These are phyloP conservation scores for Cosmia trapezina DNA, from an alignment of 2,888 invertebrate genomes.

Conservation along the genomic window DNA sequence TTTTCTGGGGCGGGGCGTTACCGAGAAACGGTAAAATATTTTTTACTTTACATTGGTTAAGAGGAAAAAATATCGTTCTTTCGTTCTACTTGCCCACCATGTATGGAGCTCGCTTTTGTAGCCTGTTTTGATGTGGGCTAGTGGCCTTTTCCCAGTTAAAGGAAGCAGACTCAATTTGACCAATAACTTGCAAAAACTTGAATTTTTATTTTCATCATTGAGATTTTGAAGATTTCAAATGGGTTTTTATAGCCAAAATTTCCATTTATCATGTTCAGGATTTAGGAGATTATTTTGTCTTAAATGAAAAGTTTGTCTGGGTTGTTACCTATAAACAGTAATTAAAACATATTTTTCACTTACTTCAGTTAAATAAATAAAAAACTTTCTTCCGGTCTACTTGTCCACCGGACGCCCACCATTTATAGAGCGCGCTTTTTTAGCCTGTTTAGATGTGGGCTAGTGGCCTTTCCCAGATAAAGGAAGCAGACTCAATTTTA, in stretches of 20 bases:
- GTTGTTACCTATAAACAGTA: not conserved
- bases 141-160: not conserved
- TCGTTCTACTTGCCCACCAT: not conserved
- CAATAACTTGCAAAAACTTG: not conserved
- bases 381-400: too few relatives aligned
- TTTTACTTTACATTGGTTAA: not conserved
- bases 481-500: not conserved
- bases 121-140: not conserved
- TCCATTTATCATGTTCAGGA: not conserved
- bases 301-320: not conserved
- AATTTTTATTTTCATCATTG: not conserved
- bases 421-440: too few relatives aligned
- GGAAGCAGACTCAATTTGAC: not conserved
- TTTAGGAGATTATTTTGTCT: not conserved
- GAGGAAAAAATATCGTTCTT: not conserved
- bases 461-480: not conserved
- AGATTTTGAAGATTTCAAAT: not conserved
- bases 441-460: not conserved
- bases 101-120: not conserved
- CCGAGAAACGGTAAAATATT: not conserved
- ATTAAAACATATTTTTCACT: too few relatives aligned
- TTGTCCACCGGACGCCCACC: too few relatives aligned
- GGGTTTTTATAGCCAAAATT: not conserved
- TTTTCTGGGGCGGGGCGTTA: not conserved
- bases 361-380: too few relatives aligned